A percentile compares a stretch with the other conserved stretches of the same genome.
These are phyloP conservation scores for Nematolebias whitei DNA, from an alignment of 2,113 vertebrate genomes.

Conservation along the genomic window DNA sequence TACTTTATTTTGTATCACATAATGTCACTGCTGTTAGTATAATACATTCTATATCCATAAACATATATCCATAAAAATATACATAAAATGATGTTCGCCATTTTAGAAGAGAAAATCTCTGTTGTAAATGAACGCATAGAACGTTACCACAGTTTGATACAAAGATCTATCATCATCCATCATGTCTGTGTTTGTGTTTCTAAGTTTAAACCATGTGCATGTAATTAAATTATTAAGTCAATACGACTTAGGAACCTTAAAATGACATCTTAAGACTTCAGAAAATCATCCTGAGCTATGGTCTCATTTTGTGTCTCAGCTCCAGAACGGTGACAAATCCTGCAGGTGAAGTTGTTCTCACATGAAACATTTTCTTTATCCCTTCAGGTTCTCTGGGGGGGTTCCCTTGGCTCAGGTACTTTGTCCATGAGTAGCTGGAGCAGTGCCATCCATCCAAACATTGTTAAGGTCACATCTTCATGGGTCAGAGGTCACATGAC, in stretches of 20 bases:
- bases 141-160: background rate
- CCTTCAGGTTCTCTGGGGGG: constrained; percentile 61
- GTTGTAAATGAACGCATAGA: too few species aligned
- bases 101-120: too few species aligned
- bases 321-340: constrained; percentile 12
- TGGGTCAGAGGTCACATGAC: constrained; percentile 54
- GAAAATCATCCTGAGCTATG: constrained; percentile 5
- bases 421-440: constrained; percentile 1
- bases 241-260: constrained; percentile 82
- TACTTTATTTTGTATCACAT: background rate
- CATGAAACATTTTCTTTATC: constrained; percentile 80
- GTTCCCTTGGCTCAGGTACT: constrained; percentile 46
- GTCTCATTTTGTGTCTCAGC: background rate
- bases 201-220: constrained; percentile 74
- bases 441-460: constrained; percentile 13
- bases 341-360: constrained; percentile 11
- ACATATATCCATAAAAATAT: too few species aligned
- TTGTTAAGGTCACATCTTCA: constrained; percentile 55
- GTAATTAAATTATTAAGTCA: constrained; percentile 92
- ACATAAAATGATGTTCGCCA: too few species aligned
- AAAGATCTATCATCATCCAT: constrained; percentile 45
- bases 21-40: too few species aligned
- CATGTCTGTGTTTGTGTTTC: constrained; percentile 28
- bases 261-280: constrained; percentile 17
- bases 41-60: too few species aligned